phyloP scores from a whole-genome alignment of 2,797 vertebrate species.

The Acropternis orthonyx region DNA sequence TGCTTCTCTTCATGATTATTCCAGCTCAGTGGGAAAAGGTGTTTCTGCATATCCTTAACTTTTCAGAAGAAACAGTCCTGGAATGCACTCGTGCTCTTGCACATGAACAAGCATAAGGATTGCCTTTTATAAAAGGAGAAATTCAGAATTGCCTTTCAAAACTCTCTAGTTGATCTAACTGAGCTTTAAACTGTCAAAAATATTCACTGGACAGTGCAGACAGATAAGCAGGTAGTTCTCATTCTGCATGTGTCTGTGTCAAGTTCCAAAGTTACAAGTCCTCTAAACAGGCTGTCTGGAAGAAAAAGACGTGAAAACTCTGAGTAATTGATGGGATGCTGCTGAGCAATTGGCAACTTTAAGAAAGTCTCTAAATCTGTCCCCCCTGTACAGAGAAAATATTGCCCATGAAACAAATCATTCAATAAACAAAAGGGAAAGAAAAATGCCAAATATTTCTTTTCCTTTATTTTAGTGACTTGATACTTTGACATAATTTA shows the following conservation, averaged over 20 bases:
- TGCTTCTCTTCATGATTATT: not conserved
- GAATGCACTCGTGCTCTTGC: not conserved
- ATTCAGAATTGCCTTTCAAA: not conserved
- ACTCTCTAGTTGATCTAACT: not conserved
- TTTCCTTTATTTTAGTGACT: not conserved
- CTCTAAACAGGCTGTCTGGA: not conserved
- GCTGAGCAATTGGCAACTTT: not conserved
- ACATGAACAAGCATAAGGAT: not conserved
- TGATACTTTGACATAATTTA: not conserved
- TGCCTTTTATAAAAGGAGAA: not conserved
- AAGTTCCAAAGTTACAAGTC: not conserved
- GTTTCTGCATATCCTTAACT: not conserved
- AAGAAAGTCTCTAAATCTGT: not conserved
- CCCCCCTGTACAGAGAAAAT: not conserved
- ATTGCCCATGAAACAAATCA: not conserved
- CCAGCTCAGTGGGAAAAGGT: not conserved
- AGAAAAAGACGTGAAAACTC: not conserved
- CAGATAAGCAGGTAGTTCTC: not conserved
- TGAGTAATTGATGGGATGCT: not conserved
- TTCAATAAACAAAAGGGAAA: not conserved
- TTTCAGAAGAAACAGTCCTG: not conserved
- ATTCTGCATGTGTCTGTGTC: not conserved
- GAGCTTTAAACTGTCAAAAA: not conserved
- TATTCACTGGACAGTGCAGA: not conserved
- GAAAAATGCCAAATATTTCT: not conserved